Percentiles rank a stretch among this genome's conserved stretches.
phyloP scores from a whole-genome alignment of 1,140 invertebrate species.

The Papilio polytes region DNA sequence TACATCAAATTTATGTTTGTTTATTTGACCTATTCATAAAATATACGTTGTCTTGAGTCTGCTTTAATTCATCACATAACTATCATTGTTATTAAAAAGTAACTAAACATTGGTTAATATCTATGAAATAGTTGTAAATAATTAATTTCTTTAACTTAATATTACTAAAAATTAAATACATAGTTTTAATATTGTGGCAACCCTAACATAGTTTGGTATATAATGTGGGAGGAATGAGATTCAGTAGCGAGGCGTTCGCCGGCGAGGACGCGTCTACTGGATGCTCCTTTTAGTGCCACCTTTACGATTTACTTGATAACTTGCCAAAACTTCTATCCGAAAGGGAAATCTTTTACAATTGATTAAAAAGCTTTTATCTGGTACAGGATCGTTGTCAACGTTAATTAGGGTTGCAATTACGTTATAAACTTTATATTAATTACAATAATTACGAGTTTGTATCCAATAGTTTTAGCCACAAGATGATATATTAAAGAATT shows the following conservation, averaged over 20 bases:
- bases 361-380: neutral
- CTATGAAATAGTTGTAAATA: neutral
- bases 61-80: neutral
- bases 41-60: neutral
- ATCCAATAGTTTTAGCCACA: neutral
- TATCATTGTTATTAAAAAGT: no score
- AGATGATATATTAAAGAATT: neutral
- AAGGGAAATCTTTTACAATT: constrained; percentile 1
- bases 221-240: constrained; percentile 60
- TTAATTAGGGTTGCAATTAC: neutral
- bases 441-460: neutral
- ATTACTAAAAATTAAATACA: neutral
- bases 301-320: constrained; percentile 27
- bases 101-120: no score
- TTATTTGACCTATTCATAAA: neutral
- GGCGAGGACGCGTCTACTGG: constrained; percentile 48
- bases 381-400: neutral
- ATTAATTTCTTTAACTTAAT: neutral
- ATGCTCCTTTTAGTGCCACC: constrained; percentile 23
- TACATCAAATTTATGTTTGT: neutral
- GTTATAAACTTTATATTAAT: neutral
- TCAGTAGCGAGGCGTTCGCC: constrained; percentile 53
- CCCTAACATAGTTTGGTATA: constrained; percentile 50
- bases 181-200: neutral
- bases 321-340: constrained; percentile 7